Evolutionary conservation across 1,140 invertebrate species (phyloP).

Genomic region (Eriocheir sinensis): DNA sequence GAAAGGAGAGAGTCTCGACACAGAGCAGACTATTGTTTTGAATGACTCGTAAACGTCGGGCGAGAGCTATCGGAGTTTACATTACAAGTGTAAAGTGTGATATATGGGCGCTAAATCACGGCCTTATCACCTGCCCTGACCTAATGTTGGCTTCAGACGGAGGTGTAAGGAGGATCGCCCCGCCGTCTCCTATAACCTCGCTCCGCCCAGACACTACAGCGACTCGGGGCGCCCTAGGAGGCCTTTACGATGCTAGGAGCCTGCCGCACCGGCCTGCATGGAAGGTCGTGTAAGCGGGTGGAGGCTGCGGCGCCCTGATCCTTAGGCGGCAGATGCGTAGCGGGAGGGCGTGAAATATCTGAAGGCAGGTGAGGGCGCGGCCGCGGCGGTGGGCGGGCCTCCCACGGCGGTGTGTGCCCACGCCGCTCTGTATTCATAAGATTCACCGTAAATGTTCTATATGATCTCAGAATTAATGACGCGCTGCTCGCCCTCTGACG

Average conservation of each 20-base stretch:
- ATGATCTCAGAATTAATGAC: conserved; percentile 75
- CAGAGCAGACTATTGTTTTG: conserved; percentile 73
- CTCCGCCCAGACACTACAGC: neutral
- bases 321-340: neutral
- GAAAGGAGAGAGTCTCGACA: conserved; percentile 70
- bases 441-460: conserved; percentile 74
- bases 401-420: conserved; percentile 52
- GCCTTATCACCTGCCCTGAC: conserved; percentile 73
- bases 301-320: neutral
- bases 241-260: neutral
- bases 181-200: neutral
- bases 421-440: conserved; percentile 74
- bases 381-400: conserved; percentile 33
- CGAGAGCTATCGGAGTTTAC: conserved; percentile 71
- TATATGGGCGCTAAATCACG: conserved; percentile 69
- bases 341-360: conserved; percentile 60
- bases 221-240: neutral
- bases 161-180: conserved; percentile 67
- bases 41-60: conserved; percentile 76
- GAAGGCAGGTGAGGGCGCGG: neutral
- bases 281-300: neutral
- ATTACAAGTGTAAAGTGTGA: conserved; percentile 77
- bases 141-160: conserved; percentile 64
- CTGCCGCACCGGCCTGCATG: neutral
- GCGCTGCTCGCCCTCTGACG: conserved; percentile 54